phyloP scores from a whole-genome alignment of 1,140 invertebrate genomes.

The Sinella curviseta region DNA sequence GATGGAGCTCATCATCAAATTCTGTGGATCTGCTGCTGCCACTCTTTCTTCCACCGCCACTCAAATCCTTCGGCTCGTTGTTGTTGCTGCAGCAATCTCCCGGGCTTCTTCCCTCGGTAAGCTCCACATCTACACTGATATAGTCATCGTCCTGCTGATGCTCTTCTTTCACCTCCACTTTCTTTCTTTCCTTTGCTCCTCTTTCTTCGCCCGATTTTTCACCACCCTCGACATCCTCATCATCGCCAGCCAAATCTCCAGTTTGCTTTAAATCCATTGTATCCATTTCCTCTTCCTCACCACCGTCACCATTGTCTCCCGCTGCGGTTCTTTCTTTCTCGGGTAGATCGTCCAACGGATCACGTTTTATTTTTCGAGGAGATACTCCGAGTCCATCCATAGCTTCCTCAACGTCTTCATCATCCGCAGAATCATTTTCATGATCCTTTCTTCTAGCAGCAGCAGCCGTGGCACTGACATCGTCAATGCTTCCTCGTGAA shows the following conservation, averaged over 20 bases:
- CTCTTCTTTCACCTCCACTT: slow-evolving; percentile 33
- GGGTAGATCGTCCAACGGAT: neutral
- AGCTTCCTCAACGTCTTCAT: slow-evolving; percentile 33
- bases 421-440: slow-evolving; percentile 1
- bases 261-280: neutral
- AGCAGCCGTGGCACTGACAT: slow-evolving; percentile 17
- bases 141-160: slow-evolving; percentile 36
- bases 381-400: neutral
- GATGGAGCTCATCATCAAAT: neutral
- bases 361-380: neutral
- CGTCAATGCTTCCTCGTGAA: slow-evolving; percentile 16
- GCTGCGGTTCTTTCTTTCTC: neutral
- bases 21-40: too few species aligned
- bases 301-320: neutral
- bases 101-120: slow-evolving; percentile 21
- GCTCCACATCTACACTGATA: slow-evolving; percentile 27
- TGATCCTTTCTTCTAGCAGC: neutral
- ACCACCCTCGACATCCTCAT: slow-evolving; percentile 35
- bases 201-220: neutral
- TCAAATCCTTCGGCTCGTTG: slow-evolving; percentile 46
- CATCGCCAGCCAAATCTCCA: slow-evolving; percentile 44
- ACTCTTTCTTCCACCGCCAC: slow-evolving; percentile 25
- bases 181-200: neutral
- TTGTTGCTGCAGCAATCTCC: slow-evolving; percentile 35
- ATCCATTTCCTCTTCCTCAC: neutral